Base-by-base conservation (phyloP, 2,797 vertebrate species). In the Melanotaenia parkinsoni region DNA sequence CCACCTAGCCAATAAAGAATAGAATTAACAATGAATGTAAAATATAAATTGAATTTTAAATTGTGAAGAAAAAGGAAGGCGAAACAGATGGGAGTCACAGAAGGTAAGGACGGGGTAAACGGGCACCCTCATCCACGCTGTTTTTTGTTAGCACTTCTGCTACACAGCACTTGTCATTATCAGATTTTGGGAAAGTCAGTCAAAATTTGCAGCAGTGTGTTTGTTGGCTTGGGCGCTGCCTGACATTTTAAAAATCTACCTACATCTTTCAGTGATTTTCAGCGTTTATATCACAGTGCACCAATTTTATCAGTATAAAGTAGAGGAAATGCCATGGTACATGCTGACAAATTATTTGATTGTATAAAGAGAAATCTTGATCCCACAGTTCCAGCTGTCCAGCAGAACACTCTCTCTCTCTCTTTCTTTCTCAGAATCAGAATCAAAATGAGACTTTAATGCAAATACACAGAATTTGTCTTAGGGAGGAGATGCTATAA, bases 11-110 rank as follows among this genome's bases (percentile, higher is more conserved):
- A 67, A 80, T 59, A 75, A 72, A 81, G 62, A 37, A 30, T 32
- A 45, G 63, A 80, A 72, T 82, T 76, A 80, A 77, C 82, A 85
- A 79, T 70, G 77, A 76, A 86, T 91, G 70, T 80, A 80, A 89
- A 91, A 89, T 63, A 38, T 45, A 71, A 81, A 86, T 80, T 82
- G 80, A 90, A 86, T 86, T 89, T 76, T 82, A 89, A 83, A 90
- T 86, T 73, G 50, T 64, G 38, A 74, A 70, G 64, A 76, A 40
- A 82, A 81, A 74, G 51, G 67, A 65, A 51, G 63, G 38, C 64
- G 76, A 87, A 87, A 71, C 91, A 94, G 93, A 93, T 90, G 91
- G 93, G 84, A 70, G 73, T 68, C 78, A 83, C 90, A 94, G 91
- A 93, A 91, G 86, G 91, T 84, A 83, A 62, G 76, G 76, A 88